Base-by-base conservation (phyloP, 2,113 vertebrate species). In the Oenanthe oenanthe region DNA sequence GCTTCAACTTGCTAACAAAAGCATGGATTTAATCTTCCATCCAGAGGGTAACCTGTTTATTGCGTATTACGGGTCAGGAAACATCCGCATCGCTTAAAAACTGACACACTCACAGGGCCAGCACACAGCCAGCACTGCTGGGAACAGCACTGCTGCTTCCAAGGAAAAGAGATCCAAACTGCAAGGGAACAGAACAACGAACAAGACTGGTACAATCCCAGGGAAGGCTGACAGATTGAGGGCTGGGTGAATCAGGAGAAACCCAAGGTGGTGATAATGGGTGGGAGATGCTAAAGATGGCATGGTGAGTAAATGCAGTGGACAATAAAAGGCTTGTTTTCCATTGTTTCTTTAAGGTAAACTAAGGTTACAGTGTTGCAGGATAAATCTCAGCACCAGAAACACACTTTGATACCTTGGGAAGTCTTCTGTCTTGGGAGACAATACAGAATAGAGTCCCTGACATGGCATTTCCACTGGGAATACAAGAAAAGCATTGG, bases 1-100 rank as follows among this genome's bases (percentile, higher is more conserved):
- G 91, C 83, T 93, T 74, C 94, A 71, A 84, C 91, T 71, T 86
- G 65, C 80, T 93, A 84, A 93, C 94, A 94, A 91, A 93, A 92
- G 80, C 91, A 86, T 10, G 6, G 5, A 48, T 75, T 93, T 93
- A 88, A 93, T 89, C 86, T 72, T 42, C 73, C 76, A 75, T 75
- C 40, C 63, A 42, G 54, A 56, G 87, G 53, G 51, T 63, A 96
- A 94, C 86, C 72, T 93, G 61, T 87, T 73, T 85, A 79, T 58
- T 56, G 48, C 1, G 1, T 34, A 53, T 38, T 50, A 66, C 0
- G 4, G 90, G 54, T 80, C 71, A 82, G 43, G 63, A 74, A 89
- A 68, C 51, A 70, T 7, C 62, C 74, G 16, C 28, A 29, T 9
- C 4, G 17, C 74, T 68, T 78, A 38, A 65, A 88, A 94, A 58